Conservation (phyloP, 1,140 invertebrate species). For the Drosophila pachea region DNA sequence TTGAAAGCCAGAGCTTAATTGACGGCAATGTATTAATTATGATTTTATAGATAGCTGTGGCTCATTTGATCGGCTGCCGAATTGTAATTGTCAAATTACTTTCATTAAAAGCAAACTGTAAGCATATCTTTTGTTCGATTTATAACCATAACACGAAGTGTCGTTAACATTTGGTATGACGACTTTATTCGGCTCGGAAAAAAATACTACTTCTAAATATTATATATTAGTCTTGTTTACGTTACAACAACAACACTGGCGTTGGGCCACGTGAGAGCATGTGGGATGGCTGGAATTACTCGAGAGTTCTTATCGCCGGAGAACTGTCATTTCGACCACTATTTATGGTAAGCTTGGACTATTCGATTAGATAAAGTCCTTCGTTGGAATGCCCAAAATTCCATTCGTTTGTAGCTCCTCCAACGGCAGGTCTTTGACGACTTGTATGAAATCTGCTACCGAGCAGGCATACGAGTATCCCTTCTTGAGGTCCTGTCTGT, state of each 20-base stretch:
- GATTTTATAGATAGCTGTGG: constrained; percentile 16
- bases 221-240: not conserved
- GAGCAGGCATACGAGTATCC: constrained; percentile 85
- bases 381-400: constrained; percentile 47
- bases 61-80: constrained; percentile 13
- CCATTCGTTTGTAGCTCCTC: constrained; percentile 55
- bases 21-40: not conserved
- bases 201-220: not conserved
- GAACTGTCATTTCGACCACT: not conserved
- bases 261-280: constrained; percentile 44
- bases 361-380: not conserved
- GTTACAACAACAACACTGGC: not conserved
- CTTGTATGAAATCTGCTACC: constrained; percentile 81
- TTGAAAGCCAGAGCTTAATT: constrained; percentile 5
- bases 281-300: not conserved
- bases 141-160: not conserved
- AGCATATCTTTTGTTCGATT: not conserved
- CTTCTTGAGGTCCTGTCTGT: constrained; percentile 79
- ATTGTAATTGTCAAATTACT: constrained; percentile 18
- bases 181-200: not conserved
- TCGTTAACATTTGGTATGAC: not conserved
- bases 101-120: not conserved
- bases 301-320: constrained; percentile 8
- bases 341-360: constrained; percentile 20
- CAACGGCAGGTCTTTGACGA: constrained; percentile 78